Base-by-base conservation (phyloP, 1,140 invertebrate genomes). In the Drosophila ogumai region DNA sequence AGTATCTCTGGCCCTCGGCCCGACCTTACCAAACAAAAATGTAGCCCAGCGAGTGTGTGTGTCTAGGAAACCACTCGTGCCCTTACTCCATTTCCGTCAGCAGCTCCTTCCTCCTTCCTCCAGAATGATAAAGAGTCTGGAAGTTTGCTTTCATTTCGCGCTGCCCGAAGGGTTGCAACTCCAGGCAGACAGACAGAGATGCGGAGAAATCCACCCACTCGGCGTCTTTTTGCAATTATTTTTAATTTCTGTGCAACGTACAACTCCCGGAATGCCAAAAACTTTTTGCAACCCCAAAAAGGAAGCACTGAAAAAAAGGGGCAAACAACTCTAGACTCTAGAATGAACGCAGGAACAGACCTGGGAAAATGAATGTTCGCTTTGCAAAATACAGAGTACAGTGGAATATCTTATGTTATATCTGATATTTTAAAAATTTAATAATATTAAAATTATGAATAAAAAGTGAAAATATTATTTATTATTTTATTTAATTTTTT, bases 191-290 rank as follows among this genome's bases (percentile, higher is more conserved):
- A 81, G 59, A 38, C 38, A 52, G 17, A 43, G 25, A 41, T 49
- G 28, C 65, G 22, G 31, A 41, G 68, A 71, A 72, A 58, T 67
- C 76, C 65, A 73, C 49, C 72, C 84, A 63, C 68, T 57, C 65
- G 68, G n/a, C 66, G 25, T 38, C 58, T 55, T 67, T 84, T 78
- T 61, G 84, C 84, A 88, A 82, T 84, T 84, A 88, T 87, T 73
- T 81, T 76, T 81, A 85, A 81, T 85, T 85, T 84, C 80, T 82
- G 76, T 85, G 64, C 81, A 65, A 68, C 64, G 75, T 22, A 75
- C 68, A 80, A 84, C 84, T 87, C 84, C 84, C 77, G 85, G 84
- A 87, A 87, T 87, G 81, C 85, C 81, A 68, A 88, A 82, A 80
- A 74, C 75, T 71, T 36, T 87, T 87, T 82, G 67, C 84, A 84